Conservation (phyloP, 2,113 vertebrate genomes). For the Progne subis region DNA sequence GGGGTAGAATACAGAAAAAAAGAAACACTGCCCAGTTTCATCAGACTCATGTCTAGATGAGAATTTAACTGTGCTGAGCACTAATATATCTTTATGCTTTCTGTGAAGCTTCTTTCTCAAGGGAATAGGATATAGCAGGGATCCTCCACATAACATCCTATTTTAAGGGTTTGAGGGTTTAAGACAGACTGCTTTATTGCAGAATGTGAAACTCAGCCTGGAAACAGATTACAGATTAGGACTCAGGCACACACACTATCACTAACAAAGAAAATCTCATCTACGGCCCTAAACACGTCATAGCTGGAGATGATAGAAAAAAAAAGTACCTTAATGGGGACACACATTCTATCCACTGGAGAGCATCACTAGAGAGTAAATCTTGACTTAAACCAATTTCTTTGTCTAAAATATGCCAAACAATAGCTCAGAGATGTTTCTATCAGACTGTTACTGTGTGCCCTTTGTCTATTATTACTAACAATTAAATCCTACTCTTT, state of each 20-base stretch:
- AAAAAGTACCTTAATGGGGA: background rate
- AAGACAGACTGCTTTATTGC: background rate
- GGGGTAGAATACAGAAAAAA: background rate
- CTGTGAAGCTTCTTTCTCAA: background rate
- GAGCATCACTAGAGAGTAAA: background rate
- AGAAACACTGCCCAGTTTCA: background rate
- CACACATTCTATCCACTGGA: background rate
- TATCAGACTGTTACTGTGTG: background rate
- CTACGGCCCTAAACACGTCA: background rate
- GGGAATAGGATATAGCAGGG: background rate
- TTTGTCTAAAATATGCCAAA: background rate
- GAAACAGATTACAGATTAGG: background rate
- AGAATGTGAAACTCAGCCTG: background rate
- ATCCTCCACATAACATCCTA: background rate
- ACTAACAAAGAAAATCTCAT: background rate
- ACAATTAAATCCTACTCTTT: background rate
- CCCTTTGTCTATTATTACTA: background rate
- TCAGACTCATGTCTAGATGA: accelerated
- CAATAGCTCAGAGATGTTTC: background rate
- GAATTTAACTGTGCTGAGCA: background rate
- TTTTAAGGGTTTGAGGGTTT: background rate
- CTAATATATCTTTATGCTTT: background rate
- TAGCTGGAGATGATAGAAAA: background rate
- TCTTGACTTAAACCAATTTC: background rate
- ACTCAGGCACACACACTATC: background rate